phyloP scores from a whole-genome alignment of 2,113 vertebrate species.

The Gavia stellata region DNA sequence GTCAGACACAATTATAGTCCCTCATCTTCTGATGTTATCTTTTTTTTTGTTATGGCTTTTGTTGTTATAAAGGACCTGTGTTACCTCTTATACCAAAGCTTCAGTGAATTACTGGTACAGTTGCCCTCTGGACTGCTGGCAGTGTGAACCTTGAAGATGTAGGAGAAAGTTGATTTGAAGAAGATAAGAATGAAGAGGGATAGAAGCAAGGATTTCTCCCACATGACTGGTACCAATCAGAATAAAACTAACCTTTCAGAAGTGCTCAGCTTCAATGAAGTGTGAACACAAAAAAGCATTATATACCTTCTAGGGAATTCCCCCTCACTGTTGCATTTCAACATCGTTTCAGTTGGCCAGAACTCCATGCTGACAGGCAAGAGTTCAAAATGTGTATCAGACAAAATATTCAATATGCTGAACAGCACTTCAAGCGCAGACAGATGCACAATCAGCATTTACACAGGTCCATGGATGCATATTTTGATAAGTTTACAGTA shows the following conservation, averaged over 20 bases:
- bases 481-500: neutral
- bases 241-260: neutral
- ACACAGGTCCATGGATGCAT: neutral
- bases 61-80: neutral
- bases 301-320: neutral
- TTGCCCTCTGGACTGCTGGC: neutral
- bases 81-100: neutral
- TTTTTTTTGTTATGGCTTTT: neutral
- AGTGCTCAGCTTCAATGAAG: neutral
- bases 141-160: neutral
- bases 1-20: neutral
- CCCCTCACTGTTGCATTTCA: neutral
- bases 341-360: rapidly evolving
- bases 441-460: neutral
- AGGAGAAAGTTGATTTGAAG: neutral
- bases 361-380: neutral
- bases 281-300: neutral
- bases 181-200: neutral
- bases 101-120: neutral
- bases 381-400: neutral
- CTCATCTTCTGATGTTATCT: neutral
- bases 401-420: neutral
- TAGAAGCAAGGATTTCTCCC: neutral
- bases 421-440: neutral
- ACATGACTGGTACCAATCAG: neutral